A percentile compares a stretch with the other conserved stretches of the same genome.
Conservation (phyloP, 1,140 invertebrate genomes). For the Temnothorax longispinosus region DNA sequence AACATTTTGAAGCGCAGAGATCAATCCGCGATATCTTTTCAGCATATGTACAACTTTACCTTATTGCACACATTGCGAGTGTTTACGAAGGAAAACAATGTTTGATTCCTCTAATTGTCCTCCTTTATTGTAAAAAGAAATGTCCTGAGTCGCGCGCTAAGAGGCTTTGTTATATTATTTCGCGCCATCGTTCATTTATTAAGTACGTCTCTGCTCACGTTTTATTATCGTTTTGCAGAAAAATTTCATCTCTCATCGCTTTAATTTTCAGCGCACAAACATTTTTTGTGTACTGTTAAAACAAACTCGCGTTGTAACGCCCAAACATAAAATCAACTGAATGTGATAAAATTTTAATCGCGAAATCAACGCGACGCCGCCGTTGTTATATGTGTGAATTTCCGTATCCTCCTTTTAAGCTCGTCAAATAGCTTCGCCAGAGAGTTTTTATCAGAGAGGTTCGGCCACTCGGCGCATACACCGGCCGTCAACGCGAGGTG, state of each 20-base stretch:
- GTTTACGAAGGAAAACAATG: background rate
- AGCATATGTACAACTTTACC: background rate
- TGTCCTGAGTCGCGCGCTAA: background rate
- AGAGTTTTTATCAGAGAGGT: conserved; percentile 27
- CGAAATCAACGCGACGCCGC: conserved; percentile 12
- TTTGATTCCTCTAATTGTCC: background rate
- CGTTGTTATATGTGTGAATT: conserved; percentile 19
- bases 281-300: conserved; percentile 14
- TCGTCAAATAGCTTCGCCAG: conserved; percentile 40
- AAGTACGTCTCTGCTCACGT: background rate
- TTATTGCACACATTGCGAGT: background rate
- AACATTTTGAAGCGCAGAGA: conserved; percentile 52
- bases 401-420: conserved; percentile 35
- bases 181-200: background rate
- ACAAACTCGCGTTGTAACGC: conserved; percentile 27
- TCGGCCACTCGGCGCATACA: conserved; percentile 22
- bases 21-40: background rate
- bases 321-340: conserved; percentile 32
- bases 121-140: background rate
- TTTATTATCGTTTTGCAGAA: background rate
- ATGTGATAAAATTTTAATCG: conserved; percentile 56
- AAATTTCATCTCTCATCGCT: background rate
- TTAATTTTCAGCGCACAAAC: conserved; percentile 37
- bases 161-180: conserved; percentile 2
- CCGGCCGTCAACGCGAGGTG: background rate